Evolutionary conservation across 1,140 invertebrate genomes (phyloP).

Genomic region (Cyclina sinensis): DNA sequence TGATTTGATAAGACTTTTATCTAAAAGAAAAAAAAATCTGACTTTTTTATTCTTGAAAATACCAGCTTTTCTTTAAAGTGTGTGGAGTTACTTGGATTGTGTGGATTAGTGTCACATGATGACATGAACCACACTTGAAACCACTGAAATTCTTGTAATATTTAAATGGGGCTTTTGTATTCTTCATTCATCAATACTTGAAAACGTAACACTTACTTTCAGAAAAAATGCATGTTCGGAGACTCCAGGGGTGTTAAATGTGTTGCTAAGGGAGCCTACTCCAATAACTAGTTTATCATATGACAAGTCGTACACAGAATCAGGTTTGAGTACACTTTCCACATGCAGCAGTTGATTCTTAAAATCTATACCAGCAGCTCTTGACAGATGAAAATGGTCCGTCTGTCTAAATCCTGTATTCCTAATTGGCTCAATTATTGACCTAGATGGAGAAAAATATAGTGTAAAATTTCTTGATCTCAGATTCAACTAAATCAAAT

Average conservation of each 20-base stretch:
- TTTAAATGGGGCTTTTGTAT: too few relatives aligned
- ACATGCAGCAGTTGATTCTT: conserved; percentile 77
- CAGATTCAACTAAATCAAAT: too few relatives aligned
- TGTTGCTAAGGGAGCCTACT: conserved; percentile 86
- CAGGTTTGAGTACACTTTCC: conserved; percentile 79
- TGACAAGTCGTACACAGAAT: conserved; percentile 75
- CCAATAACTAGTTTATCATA: conserved; percentile 87
- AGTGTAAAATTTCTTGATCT: too few relatives aligned
- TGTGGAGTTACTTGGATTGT: too few relatives aligned
- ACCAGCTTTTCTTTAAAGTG: too few relatives aligned
- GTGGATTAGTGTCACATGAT: too few relatives aligned
- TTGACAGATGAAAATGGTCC: conserved; percentile 85
- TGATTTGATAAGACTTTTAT: too few relatives aligned
- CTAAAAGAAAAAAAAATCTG: too few relatives aligned
- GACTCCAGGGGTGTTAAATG: conserved; percentile 86
- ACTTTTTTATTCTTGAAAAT: too few relatives aligned
- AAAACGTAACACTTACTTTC: conserved; percentile 84
- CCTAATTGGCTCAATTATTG: conserved; percentile 87
- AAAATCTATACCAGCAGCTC: conserved; percentile 82
- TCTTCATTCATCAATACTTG: too few relatives aligned
- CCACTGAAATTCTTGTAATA: too few relatives aligned
- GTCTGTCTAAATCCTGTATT: conserved; percentile 85
- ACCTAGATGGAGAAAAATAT: conserved; percentile 79
- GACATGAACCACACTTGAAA: too few relatives aligned
- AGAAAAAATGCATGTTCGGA: conserved; percentile 86